A percentile compares a stretch with the other conserved stretches of the same genome.
Conservation (phyloP, 2,797 vertebrate species). For the Tolypeutes matacus region DNA sequence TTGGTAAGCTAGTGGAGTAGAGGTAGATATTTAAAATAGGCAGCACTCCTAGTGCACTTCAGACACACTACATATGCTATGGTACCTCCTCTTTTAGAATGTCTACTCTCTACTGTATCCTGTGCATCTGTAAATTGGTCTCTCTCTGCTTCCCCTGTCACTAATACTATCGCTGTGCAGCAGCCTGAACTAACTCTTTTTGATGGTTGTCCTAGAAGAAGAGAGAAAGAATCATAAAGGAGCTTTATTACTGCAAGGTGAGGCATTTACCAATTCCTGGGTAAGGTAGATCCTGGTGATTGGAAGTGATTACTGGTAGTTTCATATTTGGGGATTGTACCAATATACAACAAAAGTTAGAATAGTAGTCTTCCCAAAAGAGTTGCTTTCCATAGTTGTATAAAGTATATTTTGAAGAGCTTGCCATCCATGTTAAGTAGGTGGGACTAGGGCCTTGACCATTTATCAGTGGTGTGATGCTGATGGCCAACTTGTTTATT, state of each 20-base stretch:
- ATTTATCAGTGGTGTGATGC: background rate
- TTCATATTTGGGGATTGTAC: slow-evolving; percentile 5
- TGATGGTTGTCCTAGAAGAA: background rate
- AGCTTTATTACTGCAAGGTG: background rate
- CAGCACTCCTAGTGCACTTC: background rate
- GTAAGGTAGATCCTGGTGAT: background rate
- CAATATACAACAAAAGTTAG: background rate
- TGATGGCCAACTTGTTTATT: background rate
- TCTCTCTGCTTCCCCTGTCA: background rate
- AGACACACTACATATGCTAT: background rate
- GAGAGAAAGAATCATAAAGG: background rate
- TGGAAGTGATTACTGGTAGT: background rate
- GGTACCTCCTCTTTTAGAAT: background rate
- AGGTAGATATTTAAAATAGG: background rate
- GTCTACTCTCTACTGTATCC: background rate
- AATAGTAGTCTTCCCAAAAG: slow-evolving; percentile 7
- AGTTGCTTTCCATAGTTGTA: background rate
- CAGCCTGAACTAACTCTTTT: background rate
- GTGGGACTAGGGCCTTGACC: background rate
- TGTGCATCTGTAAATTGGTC: background rate
- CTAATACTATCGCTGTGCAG: background rate
- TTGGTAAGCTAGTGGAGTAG: background rate
- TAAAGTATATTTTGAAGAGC: background rate
- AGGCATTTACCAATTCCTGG: background rate
- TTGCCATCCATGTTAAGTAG: background rate